phyloP scores from a whole-genome alignment of 1,140 invertebrate species.

The Drosophila kikkawai region DNA sequence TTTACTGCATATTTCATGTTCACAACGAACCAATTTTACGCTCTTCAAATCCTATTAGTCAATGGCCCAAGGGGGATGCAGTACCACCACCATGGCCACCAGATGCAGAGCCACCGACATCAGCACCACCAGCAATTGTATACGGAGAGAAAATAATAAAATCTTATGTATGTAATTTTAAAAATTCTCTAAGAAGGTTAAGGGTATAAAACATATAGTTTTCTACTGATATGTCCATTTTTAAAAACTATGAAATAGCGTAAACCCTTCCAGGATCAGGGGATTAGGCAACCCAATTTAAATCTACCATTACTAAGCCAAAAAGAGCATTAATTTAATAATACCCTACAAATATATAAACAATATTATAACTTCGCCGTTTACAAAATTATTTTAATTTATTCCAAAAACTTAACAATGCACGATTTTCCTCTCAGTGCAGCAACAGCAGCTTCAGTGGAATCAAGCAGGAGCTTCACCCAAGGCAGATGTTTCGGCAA shows the following conservation, averaged over 20 bases:
- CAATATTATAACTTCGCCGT: no score
- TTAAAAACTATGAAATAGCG: no score
- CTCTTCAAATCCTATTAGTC: conserved; percentile 85
- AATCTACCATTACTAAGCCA: no score
- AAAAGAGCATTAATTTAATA: no score
- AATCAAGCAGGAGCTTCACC: conserved; percentile 24
- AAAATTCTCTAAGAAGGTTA: not conserved
- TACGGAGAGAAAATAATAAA: not conserved
- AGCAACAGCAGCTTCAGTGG: conserved; percentile 19
- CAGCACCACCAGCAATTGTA: conserved; percentile 17
- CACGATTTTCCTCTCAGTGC: not conserved
- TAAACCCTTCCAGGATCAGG: no score
- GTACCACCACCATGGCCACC: conserved; percentile 31
- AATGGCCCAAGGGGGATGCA: conserved; percentile 81
- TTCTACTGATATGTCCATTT: no score
- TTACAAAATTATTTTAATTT: no score
- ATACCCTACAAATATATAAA: no score
- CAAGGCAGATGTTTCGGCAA: conserved; percentile 57
- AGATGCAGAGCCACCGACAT: conserved; percentile 29
- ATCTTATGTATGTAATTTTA: not conserved
- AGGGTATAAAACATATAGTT: not conserved
- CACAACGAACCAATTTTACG: conserved; percentile 85
- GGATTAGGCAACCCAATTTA: no score
- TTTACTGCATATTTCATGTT: conserved; percentile 85
- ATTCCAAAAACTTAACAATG: no score